phyloP scores from a whole-genome alignment of 2,797 vertebrate species.

The Takifugu ocellatus region DNA sequence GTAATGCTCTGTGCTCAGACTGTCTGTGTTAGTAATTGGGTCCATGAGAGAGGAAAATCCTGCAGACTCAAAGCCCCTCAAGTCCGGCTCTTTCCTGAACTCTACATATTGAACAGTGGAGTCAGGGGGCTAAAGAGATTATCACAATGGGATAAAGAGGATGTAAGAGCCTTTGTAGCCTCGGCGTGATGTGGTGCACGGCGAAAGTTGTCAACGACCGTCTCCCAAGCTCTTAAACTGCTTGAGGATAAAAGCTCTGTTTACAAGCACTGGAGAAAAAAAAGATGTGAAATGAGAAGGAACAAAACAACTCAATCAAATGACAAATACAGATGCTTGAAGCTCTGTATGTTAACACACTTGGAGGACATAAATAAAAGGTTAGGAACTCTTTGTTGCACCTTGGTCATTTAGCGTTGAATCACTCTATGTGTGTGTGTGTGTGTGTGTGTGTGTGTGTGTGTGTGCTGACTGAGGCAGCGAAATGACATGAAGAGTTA shows the following conservation, averaged over 20 bases:
- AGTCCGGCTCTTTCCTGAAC: constrained; percentile 61
- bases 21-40: constrained; percentile 50
- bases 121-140: constrained; percentile 75
- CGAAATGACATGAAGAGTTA: constrained; percentile 83
- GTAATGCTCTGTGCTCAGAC: constrained; percentile 14
- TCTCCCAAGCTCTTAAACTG: constrained; percentile 60
- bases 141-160: constrained; percentile 79
- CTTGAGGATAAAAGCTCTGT: constrained; percentile 63
- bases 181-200: constrained; percentile 29
- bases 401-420: constrained; percentile 12
- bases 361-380: constrained; percentile 9
- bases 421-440: constrained; percentile 27
- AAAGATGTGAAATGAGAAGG: constrained; percentile 30
- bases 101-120: constrained; percentile 69
- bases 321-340: constrained; percentile 12
- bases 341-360: neutral
- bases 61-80: constrained; percentile 58
- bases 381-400: constrained; percentile 26
- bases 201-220: constrained; percentile 51
- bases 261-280: constrained; percentile 32
- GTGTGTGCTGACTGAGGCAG: constrained; percentile 53
- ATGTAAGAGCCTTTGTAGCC: constrained; percentile 71
- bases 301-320: constrained; percentile 28
- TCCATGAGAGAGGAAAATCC: constrained; percentile 54
- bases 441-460: constrained; percentile 23